Evolutionary conservation across 2,797 vertebrate species (phyloP), one percentile per base, ranked within the genome.

Genomic region (Cuculus canorus): DNA sequence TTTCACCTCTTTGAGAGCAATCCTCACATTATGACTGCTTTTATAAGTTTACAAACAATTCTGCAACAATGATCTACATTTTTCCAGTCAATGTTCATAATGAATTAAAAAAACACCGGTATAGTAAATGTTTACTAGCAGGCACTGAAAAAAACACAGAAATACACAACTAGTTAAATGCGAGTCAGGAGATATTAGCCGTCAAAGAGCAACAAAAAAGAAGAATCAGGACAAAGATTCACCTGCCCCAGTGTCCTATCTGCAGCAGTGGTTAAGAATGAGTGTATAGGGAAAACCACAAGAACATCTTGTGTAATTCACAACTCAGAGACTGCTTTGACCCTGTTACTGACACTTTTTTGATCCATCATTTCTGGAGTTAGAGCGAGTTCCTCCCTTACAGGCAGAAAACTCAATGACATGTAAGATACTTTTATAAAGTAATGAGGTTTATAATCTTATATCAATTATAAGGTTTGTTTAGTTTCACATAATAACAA

Each of bases 191-290:
- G n/a, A 37, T 27, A 64, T 4, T 27, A 35, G 8, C 33, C 53
- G 15, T 45, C 28, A 61, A 70, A 65, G 2, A 78, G 15, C n/a
- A 73, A 5, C 6, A 61, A 33, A 72, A 64, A 48, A 79, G 41
- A n/a, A 61, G 35, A 64, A 70, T 61, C 21, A 33, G 21, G 27
- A 47, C 11, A 53, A 54, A 79, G 13, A 41, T 22, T 24, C 15
- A 60, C 9, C 22, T 23, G 19, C 52, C 35, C 9, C 17, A 39
- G 1, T 1, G 3, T 15, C 3, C 0, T 41, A 5, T 17, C 7
- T 68, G 30, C 6, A 35, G 16, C 45, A 56, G 10, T 37, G 33
- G 6, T 57, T 32, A 69, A 68, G 17, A 80, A 52, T 14, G 39
- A 9, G 33, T 21, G n/a, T 24, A n/a, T 0, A 30, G 5, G 6